phyloP scores from a whole-genome alignment of 2,113 vertebrate genomes.

The Chinchilla lanigera region DNA sequence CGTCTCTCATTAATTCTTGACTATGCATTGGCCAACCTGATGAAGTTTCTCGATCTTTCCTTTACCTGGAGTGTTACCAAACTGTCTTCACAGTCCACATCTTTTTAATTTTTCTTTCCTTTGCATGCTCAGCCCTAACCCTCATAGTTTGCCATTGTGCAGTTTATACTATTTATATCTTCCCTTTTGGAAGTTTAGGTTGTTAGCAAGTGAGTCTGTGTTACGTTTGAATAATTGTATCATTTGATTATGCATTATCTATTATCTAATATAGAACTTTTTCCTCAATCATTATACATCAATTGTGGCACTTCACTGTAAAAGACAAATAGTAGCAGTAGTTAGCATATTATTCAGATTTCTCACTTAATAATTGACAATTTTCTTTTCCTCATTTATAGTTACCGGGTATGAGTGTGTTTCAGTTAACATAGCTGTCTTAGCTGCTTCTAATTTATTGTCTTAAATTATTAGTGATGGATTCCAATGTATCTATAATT shows the following conservation, averaged over 20 bases:
- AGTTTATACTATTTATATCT: not conserved
- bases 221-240: not conserved
- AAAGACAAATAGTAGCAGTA: not conserved
- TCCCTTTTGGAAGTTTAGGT: not conserved
- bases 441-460: not conserved
- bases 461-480: constrained; percentile 9
- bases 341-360: not conserved
- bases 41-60: not conserved
- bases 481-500: constrained; percentile 21
- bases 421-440: not conserved
- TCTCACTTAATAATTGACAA: not conserved
- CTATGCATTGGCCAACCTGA: not conserved
- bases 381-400: not conserved
- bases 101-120: not conserved
- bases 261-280: not conserved
- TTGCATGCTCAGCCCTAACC: not conserved
- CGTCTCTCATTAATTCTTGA: not conserved
- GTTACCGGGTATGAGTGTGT: not conserved
- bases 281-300: not conserved
- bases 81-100: not conserved
- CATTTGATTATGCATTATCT: not conserved
- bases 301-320: constrained; percentile 21
- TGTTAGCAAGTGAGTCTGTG: not conserved
- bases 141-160: not conserved
- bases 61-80: not conserved